Evolutionary conservation across 2,888 invertebrate genomes (phyloP), one percentile per base, ranked within the genome.

Genomic region (Ferdinandea cuprea): DNA sequence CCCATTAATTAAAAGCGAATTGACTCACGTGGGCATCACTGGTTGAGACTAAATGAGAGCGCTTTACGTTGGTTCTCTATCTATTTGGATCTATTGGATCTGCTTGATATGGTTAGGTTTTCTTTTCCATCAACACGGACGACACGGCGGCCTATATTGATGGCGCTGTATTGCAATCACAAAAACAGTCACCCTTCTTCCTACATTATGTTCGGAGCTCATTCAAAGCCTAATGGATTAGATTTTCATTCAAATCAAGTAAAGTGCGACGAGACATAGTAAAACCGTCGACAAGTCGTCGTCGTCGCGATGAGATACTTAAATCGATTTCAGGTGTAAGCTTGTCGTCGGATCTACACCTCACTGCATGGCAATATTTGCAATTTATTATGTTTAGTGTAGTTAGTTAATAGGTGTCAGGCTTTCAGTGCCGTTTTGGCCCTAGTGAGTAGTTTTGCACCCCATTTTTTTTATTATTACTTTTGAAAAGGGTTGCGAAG

Each of bases 1-100:
- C 83, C 78, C 63, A 73, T 83, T 83, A 83, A 83, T 83, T 83
- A 83, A 83, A 78, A 73, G 61, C 44, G 56, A 73, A 83, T 63
- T 83, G 73, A 25, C 63, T 68, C 78, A 83, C 83, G 83, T 83
- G 83, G 83, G 83, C 68, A 54, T 56, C 46, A 9, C 40, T 21
- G 69, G 63, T 58, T 50, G 52, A 54, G 52, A 65, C 68, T 50
- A 63, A 61, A 63, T 78, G 56, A 28, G 66, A 54, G 35, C 77
- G 40, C 17, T 28, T 61, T 54, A 44, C 25, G 61, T 50, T 30
- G 61, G 54, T 68, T 19, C 28, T 66, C 35, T 46, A 52, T 68
- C 78, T 72, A 56, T 66, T 50, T 66, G 59, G 37, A 71, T 71
- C 59, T 44, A 61, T 73, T 44, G 68, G 68, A 74, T 74, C 68